Conservation (phyloP, 1,140 invertebrate genomes). For the Drosophila baimaii region DNA sequence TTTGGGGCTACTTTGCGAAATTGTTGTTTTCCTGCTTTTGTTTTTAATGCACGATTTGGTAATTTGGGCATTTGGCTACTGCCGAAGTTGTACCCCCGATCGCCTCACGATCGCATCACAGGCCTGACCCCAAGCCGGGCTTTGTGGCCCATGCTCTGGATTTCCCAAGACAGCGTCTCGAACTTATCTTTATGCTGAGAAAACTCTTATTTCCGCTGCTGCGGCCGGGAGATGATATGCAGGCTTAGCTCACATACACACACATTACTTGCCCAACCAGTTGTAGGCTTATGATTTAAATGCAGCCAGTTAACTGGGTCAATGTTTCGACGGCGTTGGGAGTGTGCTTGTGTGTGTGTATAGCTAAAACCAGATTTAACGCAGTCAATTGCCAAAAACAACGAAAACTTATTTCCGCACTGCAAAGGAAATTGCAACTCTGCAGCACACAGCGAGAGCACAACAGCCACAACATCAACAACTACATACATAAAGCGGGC, state of each 20-base stretch:
- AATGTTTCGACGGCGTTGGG: constrained; percentile 39
- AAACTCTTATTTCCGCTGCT: constrained; percentile 37
- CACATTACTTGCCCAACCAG: constrained; percentile 43
- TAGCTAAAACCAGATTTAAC: constrained; percentile 50
- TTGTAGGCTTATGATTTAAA: constrained; percentile 57
- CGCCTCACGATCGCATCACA: constrained; percentile 66
- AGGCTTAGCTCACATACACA: constrained; percentile 3
- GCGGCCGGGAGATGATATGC: constrained; percentile 8
- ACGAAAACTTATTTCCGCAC: constrained; percentile 64
- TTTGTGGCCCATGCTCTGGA: constrained; percentile 34
- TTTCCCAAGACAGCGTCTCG: constrained; percentile 41
- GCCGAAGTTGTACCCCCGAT: constrained; percentile 50
- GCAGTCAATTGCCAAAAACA: constrained; percentile 56
- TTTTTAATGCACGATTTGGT: constrained; percentile 70
- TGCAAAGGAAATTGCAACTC: constrained; percentile 67
- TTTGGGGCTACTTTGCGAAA: constrained; percentile 56
- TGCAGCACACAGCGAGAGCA: constrained; percentile 39
- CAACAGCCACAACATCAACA: constrained; percentile 26
- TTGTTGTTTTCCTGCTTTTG: constrained; percentile 66
- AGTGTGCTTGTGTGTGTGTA: not conserved
- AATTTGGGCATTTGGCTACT: constrained; percentile 66
- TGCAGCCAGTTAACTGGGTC: constrained; percentile 51
- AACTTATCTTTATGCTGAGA: constrained; percentile 31
- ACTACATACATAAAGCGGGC: constrained; percentile 33
- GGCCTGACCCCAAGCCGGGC: constrained; percentile 41